phyloP scores from a whole-genome alignment of 2,888 invertebrate species.

The Subacronicta megacephala region DNA sequence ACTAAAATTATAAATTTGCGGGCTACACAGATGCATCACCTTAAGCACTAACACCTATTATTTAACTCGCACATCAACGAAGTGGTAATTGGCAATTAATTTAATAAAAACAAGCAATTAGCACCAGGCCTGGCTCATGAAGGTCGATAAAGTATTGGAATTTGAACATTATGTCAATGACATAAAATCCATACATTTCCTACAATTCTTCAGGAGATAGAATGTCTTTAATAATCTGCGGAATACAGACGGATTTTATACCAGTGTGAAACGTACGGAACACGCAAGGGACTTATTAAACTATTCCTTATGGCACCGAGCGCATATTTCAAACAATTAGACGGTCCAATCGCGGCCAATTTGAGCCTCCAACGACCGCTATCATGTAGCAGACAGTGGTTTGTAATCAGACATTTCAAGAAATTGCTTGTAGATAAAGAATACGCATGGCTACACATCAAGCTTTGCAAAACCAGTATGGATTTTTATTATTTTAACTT shows the following conservation, averaged over 20 bases:
- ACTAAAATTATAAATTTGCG: too few relatives aligned
- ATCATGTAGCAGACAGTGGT: slow-evolving; percentile 57
- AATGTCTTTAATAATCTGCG: slow-evolving; percentile 12
- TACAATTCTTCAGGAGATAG: too few relatives aligned
- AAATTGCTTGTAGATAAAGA: too few relatives aligned
- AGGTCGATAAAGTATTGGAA: too few relatives aligned
- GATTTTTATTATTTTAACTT: too few relatives aligned
- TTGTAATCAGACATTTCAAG: not conserved
- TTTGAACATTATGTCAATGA: too few relatives aligned
- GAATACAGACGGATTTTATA: slow-evolving; percentile 47
- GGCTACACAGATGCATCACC: too few relatives aligned
- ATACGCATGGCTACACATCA: too few relatives aligned
- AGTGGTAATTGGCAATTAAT: slow-evolving; percentile 29
- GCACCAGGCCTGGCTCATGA: slow-evolving; percentile 3
- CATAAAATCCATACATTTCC: too few relatives aligned
- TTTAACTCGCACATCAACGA: slow-evolving; percentile 1
- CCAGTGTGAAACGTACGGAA: slow-evolving; percentile 34
- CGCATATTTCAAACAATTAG: slow-evolving; percentile 86
- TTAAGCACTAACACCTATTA: not conserved
- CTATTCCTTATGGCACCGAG: slow-evolving; percentile 69
- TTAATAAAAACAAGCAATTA: slow-evolving; percentile 39
- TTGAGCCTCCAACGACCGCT: slow-evolving; percentile 65
- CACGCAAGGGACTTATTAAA: slow-evolving; percentile 60
- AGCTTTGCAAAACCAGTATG: too few relatives aligned
- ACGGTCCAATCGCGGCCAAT: slow-evolving; percentile 80